Evolutionary conservation across 2,113 vertebrate species (phyloP).

Genomic region (Furnarius figulus): DNA sequence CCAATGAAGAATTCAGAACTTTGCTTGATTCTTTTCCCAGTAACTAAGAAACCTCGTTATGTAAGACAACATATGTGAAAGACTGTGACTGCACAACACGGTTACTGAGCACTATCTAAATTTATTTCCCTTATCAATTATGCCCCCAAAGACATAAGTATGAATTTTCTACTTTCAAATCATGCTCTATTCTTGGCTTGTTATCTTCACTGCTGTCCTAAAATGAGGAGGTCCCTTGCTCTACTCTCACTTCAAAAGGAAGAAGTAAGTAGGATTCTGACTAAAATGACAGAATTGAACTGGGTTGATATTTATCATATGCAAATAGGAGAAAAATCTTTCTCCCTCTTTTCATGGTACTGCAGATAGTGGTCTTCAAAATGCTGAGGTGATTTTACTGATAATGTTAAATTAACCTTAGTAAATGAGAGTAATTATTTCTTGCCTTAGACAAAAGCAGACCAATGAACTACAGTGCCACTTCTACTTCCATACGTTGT

Average conservation of each 20-base stretch:
- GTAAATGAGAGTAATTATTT: not conserved
- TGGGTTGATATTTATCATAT: not conserved
- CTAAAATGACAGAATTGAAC: not conserved
- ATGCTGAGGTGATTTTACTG: not conserved
- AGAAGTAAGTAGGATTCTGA: not conserved
- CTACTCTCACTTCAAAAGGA: not conserved
- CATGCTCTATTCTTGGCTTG: not conserved
- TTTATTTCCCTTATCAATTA: not conserved
- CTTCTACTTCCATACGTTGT: not conserved
- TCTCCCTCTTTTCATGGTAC: not conserved
- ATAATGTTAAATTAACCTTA: not conserved
- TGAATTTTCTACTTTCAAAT: not conserved
- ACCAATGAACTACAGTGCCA: not conserved
- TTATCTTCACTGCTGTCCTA: not conserved
- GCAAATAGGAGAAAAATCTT: not conserved
- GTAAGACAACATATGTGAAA: not conserved
- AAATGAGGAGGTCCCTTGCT: not conserved
- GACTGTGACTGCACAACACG: not conserved
- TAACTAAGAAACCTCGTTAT: not conserved
- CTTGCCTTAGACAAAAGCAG: not conserved
- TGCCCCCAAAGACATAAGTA: not conserved
- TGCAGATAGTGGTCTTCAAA: not conserved
- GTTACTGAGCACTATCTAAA: not conserved
- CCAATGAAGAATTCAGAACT: not conserved
- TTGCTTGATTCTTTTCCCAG: not conserved